Evolutionary conservation across 1,140 invertebrate species (phyloP).

Genomic region (Ectropis grisescens): DNA sequence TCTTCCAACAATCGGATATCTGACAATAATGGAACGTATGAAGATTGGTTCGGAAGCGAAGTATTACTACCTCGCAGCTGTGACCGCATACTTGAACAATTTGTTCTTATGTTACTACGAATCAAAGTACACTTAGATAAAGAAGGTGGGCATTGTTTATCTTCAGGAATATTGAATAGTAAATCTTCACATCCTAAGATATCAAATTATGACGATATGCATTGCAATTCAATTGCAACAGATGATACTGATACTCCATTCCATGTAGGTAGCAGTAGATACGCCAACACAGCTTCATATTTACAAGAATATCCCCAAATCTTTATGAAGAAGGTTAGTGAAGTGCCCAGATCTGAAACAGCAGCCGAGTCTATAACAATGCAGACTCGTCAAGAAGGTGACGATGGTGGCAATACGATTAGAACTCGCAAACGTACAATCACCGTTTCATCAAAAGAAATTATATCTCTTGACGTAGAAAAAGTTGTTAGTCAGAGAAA

Average conservation of each 20-base stretch:
- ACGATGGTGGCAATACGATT: slow-evolving; percentile 4
- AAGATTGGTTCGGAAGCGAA: slow-evolving; percentile 47
- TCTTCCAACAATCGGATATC: slow-evolving; percentile 30
- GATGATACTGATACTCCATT: slow-evolving; percentile 34
- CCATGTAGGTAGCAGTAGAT: slow-evolving; percentile 26
- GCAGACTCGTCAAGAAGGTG: slow-evolving; percentile 6
- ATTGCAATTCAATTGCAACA: slow-evolving; percentile 17
- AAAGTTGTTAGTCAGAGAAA: background rate
- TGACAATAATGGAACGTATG: slow-evolving; percentile 29
- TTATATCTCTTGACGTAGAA: background rate
- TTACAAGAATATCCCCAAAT: slow-evolving; percentile 49
- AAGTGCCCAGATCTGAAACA: slow-evolving; percentile 14
- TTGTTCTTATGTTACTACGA: slow-evolving; percentile 46
- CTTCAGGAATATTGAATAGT: slow-evolving; percentile 13
- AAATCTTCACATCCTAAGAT: slow-evolving; percentile 10
- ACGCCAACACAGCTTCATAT: slow-evolving; percentile 33
- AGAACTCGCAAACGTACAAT: slow-evolving; percentile 1
- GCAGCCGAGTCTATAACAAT: slow-evolving; percentile 11
- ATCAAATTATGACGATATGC: slow-evolving; percentile 11
- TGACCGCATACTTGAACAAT: slow-evolving; percentile 55
- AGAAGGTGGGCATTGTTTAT: slow-evolving; percentile 16
- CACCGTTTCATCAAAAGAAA: slow-evolving; percentile 2
- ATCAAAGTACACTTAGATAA: slow-evolving; percentile 36
- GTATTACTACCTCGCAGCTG: slow-evolving; percentile 37
- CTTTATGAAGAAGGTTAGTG: slow-evolving; percentile 42